Conservation (phyloP, 2,888 invertebrate species). For the Thumatha senex region DNA sequence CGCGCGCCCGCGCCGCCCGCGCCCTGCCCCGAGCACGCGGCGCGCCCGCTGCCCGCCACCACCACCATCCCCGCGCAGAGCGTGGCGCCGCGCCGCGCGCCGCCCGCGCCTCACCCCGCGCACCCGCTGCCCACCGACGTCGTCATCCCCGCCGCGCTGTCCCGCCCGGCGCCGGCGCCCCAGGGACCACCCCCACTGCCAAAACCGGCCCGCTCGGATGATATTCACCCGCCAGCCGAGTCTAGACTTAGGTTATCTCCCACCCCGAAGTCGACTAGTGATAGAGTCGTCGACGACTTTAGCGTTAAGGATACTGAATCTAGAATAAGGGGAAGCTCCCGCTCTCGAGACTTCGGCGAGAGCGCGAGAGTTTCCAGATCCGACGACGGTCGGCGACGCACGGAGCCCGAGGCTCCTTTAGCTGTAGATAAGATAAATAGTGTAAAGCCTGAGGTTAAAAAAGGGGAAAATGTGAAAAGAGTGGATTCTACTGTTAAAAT, state of each 20-base stretch:
- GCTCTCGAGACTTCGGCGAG: slow-evolving; percentile 17
- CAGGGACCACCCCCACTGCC: slow-evolving; percentile 58
- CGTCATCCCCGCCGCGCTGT: slow-evolving; percentile 43
- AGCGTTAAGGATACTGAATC: slow-evolving; percentile 52
- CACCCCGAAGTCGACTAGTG: slow-evolving; percentile 61
- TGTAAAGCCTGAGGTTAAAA: slow-evolving; percentile 1
- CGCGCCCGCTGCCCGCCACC: slow-evolving; percentile 58
- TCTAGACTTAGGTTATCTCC: slow-evolving; percentile 67
- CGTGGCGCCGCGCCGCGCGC: slow-evolving; percentile 39
- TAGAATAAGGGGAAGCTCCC: slow-evolving; percentile 28
- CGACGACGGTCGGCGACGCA: slow-evolving; percentile 15
- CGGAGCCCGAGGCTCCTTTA: slow-evolving; percentile 1
- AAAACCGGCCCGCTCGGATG: slow-evolving; percentile 56
- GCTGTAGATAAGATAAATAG: slow-evolving; percentile 5
- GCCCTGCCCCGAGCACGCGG: slow-evolving; percentile 48
- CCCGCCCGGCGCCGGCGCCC: slow-evolving; percentile 11
- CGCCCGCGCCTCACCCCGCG: slow-evolving; percentile 45
- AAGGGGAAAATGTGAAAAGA: slow-evolving; percentile 3
- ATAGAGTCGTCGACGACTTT: slow-evolving; percentile 47
- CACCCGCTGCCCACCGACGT: slow-evolving; percentile 28
- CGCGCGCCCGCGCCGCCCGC: slow-evolving; percentile 72
- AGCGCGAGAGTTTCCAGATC: slow-evolving; percentile 15
- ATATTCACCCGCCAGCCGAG: slow-evolving; percentile 61
- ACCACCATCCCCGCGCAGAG: slow-evolving; percentile 69
- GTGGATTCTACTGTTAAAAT: slow-evolving; percentile 15